Evolutionary conservation across 2,113 vertebrate genomes (phyloP), one percentile per base, ranked within the genome.

Genomic region (Orientallactaga bullata): DNA sequence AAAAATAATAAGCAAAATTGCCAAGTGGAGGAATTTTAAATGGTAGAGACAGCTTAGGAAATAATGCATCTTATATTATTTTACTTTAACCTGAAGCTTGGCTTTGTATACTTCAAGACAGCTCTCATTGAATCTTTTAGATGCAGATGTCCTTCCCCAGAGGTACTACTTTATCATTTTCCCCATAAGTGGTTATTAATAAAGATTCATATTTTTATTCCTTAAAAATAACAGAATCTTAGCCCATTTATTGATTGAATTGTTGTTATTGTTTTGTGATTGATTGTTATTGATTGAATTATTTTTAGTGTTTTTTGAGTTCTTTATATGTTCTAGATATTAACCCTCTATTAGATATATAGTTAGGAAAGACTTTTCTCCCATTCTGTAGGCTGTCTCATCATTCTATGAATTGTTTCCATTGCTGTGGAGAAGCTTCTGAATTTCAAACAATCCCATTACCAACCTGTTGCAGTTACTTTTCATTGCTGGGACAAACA

Each of bases 1-100:
- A 94, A 94, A 94, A 89, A 55, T n/a, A 79, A 86, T 88, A 68
- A 88, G 63, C 51, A 83, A 94, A 96, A 86, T 61, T 89, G 47
- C 26, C 61, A 87, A 92, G 51, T 39, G 89, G 35, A 85, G 30
- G 32, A 7, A 66, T 91, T 87, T 93, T 81, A 88, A 92, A 82
- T n/a, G 91, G 3, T 21, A 66, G 16, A 78, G 69, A 83, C 55
- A 1, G 65, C 77, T 82, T 79, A 79, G 66, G 26, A 92, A 89
- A 77, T 47, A 86, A 61, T 32, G 5, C 17, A 66, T 72, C 39
- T 90, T 87, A 18, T 16, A 84, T 84, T 80, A 35, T 15, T 92
- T 86, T 28, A 51, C 55, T 85, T 85, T 65, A 95, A 85, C 26
- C 12, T 32, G 30, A 95, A 95, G 30, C 32, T 24, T 95, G 66